Evolutionary conservation across 2,888 invertebrate genomes (phyloP), one percentile per base, ranked within the genome.

Genomic region (Platycheirus rosarum): DNA sequence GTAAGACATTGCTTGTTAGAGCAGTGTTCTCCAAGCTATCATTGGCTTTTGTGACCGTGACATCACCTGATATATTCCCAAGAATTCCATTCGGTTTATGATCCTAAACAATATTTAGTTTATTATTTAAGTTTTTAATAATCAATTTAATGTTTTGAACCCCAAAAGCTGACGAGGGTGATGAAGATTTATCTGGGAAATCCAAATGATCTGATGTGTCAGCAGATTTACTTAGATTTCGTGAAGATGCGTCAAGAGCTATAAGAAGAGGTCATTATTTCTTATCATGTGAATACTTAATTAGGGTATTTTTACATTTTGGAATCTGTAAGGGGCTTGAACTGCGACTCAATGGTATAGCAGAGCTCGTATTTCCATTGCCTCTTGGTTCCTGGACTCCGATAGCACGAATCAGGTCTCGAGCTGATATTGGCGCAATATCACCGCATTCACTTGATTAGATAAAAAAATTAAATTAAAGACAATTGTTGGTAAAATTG

Each of bases 321-420:
- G 93, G 93, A 87, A 93, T 92, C 20, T 92, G 91, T 44, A 93
- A 92, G 18, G 93, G 93, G 88, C 93, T 94, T 68, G 93, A 93
- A 85, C 92, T 92, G 63, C 92, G 90, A 86, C 92, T 93, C 73
- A 90, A 88, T 23, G 92, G 92, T 2, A 94, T 94, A 5, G 94
- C 94, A 0, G 95, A 95, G 0, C 93, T 92, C 32, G 94, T 94
- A 88, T 95, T 96, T 1, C 95, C 96, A 90, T 96, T 96, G n/a
- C 94, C 94, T 53, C 94, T 92, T 74, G 93, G 93, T 88, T 95
- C 95, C 70, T 89, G 90, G 0, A 88, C 89, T 0, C 94, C 94
- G 88, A 95, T 93, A 0, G 93, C 94, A 86, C 94, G 94, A 2
- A 95, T 95, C 63, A 95, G 89, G 85, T 95, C 95, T 84, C 94